Conservation (phyloP, 2,113 vertebrate genomes). For the Dasyprocta punctata region DNA sequence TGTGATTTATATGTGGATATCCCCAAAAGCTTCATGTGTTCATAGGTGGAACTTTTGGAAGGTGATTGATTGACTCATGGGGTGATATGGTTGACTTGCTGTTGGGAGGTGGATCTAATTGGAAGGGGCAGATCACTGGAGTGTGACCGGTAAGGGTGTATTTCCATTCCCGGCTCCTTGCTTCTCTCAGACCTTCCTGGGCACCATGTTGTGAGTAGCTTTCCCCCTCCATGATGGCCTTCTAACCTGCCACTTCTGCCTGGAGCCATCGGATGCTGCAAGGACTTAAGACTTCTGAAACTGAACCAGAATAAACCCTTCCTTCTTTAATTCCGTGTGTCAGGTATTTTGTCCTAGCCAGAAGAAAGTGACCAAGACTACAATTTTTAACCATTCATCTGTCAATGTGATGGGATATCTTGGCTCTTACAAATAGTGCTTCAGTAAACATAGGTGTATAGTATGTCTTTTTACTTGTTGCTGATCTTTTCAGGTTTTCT, state of each 20-base stretch:
- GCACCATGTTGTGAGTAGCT: not conserved
- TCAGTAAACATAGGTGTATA: not conserved
- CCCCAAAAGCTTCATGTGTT: not conserved
- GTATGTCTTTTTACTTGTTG: not conserved
- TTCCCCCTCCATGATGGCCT: not conserved
- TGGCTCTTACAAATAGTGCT: not conserved
- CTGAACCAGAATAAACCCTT: not conserved
- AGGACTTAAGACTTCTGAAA: not conserved
- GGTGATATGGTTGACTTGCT: not conserved
- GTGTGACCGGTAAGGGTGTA: not conserved
- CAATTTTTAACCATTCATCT: not conserved
- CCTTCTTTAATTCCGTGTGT: not conserved
- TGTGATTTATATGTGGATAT: not conserved
- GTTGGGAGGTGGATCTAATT: not conserved
- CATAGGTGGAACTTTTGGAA: not conserved
- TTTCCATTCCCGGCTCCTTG: not conserved
- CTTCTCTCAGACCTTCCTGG: not conserved
- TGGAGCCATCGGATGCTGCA: not conserved
- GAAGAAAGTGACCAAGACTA: not conserved
- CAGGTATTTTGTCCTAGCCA: not conserved
- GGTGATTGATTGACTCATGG: not conserved
- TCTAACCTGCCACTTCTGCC: not conserved
- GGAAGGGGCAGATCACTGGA: not conserved
- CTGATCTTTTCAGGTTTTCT: not conserved
- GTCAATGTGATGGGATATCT: not conserved